Evolutionary conservation across 2,113 vertebrate species (phyloP).

Genomic region (Ammodytes marinus): DNA sequence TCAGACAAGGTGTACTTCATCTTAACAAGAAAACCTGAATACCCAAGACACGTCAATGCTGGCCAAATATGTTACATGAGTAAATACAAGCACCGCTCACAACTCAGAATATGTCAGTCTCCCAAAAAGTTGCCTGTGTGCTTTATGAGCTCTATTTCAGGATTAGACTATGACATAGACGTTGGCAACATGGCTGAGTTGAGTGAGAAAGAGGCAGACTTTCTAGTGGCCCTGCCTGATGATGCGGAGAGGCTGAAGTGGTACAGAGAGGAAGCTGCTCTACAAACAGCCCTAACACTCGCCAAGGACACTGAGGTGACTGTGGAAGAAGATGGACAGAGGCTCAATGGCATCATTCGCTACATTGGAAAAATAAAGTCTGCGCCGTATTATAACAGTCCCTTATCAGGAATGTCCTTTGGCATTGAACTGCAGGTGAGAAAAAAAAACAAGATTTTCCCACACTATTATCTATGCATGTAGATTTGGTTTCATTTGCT

Average conservation of each 20-base stretch:
- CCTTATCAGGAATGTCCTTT: slow-evolving; percentile 74
- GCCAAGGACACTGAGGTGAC: slow-evolving; percentile 44
- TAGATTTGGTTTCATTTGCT: neutral
- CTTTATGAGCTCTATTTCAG: fast-evolving
- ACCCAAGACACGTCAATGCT: fast-evolving
- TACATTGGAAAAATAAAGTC: slow-evolving; percentile 79
- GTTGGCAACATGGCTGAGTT: slow-evolving; percentile 55
- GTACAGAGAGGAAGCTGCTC: slow-evolving; percentile 60
- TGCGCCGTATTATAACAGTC: fast-evolving
- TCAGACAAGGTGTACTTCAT: slow-evolving; percentile 81
- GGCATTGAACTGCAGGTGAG: slow-evolving; percentile 90
- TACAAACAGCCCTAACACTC: slow-evolving; percentile 71
- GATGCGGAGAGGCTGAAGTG: slow-evolving; percentile 75
- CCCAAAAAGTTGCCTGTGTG: slow-evolving; percentile 29
- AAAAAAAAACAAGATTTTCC: neutral
- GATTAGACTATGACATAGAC: fast-evolving
- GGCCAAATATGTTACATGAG: slow-evolving; percentile 81
- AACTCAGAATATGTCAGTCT: fast-evolving
- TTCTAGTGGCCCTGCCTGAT: slow-evolving; percentile 79
- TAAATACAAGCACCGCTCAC: slow-evolving; percentile 24
- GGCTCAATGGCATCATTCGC: slow-evolving; percentile 79
- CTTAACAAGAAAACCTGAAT: slow-evolving; percentile 53
- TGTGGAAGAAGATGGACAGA: slow-evolving; percentile 68
- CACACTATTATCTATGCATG: neutral
- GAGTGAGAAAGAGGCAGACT: slow-evolving; percentile 8